Conservation (phyloP, 2,888 invertebrate species). For the Thera obeliscata region DNA sequence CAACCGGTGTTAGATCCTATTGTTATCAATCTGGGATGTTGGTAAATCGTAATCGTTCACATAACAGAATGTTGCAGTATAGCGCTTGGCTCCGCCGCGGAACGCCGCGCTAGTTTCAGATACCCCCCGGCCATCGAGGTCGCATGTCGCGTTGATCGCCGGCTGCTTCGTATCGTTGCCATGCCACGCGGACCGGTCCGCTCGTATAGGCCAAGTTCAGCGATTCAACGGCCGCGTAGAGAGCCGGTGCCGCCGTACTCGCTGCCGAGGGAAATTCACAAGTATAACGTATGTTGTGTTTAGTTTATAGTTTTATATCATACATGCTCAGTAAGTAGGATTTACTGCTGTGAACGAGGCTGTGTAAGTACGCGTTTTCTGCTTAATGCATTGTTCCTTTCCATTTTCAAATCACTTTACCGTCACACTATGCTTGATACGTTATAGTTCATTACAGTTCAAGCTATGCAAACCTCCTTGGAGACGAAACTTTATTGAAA, state of each 20-base stretch:
- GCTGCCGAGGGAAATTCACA: conserved; percentile 5
- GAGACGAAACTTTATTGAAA: no score
- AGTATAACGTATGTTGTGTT: conserved; percentile 17
- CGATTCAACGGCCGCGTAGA: conserved; percentile 28
- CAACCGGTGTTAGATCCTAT: conserved; percentile 22
- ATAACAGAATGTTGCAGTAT: conserved; percentile 33
- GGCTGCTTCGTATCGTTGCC: conserved; percentile 11
- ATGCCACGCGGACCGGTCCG: conserved; percentile 41
- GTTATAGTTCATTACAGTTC: no score
- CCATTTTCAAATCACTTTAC: no score
- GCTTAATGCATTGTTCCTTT: no score
- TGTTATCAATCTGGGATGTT: conserved; percentile 26
- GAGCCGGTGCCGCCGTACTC: conserved; percentile 21
- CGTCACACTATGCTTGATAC: no score
- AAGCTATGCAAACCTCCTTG: no score
- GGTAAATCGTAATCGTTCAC: conserved; percentile 32
- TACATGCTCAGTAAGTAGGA: no score
- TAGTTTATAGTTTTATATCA: background rate
- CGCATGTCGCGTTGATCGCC: conserved; percentile 18
- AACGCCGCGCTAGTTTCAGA: conserved; percentile 23
- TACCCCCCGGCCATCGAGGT: conserved; percentile 24
- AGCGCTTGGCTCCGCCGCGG: conserved; percentile 14
- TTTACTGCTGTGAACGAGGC: no score
- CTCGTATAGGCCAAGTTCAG: conserved; percentile 54
- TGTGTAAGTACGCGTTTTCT: no score